These are phyloP conservation scores for Antheraea pernyi DNA, from an alignment of 1,140 invertebrate genomes.

Conservation along the genomic window DNA sequence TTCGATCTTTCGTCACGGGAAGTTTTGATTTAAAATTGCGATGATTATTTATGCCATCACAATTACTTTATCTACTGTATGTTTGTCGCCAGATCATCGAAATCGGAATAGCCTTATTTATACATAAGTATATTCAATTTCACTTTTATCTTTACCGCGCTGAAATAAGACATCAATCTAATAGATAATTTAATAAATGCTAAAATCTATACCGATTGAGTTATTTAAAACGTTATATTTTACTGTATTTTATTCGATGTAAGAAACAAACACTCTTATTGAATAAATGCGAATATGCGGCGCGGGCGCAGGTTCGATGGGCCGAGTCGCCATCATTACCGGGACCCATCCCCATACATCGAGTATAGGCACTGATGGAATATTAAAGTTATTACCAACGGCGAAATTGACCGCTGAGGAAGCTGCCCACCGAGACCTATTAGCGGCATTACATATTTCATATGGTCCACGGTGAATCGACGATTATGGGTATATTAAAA, in stretches of 20 bases:
- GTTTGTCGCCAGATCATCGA: no score
- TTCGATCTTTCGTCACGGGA: background rate
- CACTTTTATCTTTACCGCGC: no score
- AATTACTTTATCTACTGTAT: no score
- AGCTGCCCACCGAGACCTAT: conserved; percentile 67
- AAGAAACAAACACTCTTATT: conserved; percentile 49
- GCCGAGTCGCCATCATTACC: conserved; percentile 44
- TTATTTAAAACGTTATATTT: conserved; percentile 2
- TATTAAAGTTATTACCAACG: conserved; percentile 71
- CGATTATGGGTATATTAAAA: conserved; percentile 72
- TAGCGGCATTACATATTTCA: conserved; percentile 72
- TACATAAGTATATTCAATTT: no score
- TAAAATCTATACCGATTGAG: no score
- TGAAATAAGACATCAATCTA: no score
- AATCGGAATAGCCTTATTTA: no score
- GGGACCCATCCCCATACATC: conserved; percentile 58
- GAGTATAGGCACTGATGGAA: conserved; percentile 55
- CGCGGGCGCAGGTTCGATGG: background rate
- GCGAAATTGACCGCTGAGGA: conserved; percentile 74
- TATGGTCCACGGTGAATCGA: conserved; percentile 54
- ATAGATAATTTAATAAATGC: no score
- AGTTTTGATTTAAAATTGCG: background rate
- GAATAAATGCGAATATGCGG: conserved; percentile 53
- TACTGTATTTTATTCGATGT: conserved; percentile 8
- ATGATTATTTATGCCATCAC: no score